Evolutionary conservation across 2,113 vertebrate species (phyloP).

Genomic region (Elanus axillaris): DNA sequence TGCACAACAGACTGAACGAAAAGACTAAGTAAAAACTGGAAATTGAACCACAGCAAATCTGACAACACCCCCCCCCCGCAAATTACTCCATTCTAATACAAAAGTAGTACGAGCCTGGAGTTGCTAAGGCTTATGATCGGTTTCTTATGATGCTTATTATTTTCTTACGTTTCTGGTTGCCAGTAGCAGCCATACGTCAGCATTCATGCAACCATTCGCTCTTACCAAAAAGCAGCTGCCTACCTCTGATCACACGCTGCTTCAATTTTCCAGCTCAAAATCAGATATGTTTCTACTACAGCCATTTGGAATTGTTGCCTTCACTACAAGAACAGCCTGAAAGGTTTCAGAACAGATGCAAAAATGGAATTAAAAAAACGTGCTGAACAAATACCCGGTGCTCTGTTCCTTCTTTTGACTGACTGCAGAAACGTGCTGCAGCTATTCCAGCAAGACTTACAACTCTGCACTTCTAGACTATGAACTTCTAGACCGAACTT

Average conservation of each 20-base stretch:
- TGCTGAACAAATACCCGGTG: neutral
- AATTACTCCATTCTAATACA: conserved; percentile 37
- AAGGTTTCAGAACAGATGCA: neutral
- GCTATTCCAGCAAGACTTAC: neutral
- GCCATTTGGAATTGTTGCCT: neutral
- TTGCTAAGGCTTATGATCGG: neutral
- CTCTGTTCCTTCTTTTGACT: neutral
- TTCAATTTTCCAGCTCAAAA: conserved; percentile 59
- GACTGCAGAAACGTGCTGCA: neutral
- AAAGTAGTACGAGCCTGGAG: conserved; percentile 17
- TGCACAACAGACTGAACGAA: neutral
- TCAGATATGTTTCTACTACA: neutral
- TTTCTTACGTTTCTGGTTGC: conserved; percentile 44
- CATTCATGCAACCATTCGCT: conserved; percentile 34
- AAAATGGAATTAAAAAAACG: neutral
- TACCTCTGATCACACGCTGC: conserved; percentile 21
- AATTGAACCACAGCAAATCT: conserved; percentile 1
- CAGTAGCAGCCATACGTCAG: conserved; percentile 21
- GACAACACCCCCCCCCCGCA: neutral
- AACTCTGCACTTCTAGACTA: neutral
- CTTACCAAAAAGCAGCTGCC: conserved; percentile 16
- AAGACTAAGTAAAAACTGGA: neutral
- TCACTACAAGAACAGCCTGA: neutral
- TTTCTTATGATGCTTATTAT: too few species aligned
- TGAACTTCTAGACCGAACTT: neutral